Evolutionary conservation across 2,113 vertebrate species (phyloP), one percentile per base, ranked within the genome.

Genomic region (Nothobranchius kuhntae): DNA sequence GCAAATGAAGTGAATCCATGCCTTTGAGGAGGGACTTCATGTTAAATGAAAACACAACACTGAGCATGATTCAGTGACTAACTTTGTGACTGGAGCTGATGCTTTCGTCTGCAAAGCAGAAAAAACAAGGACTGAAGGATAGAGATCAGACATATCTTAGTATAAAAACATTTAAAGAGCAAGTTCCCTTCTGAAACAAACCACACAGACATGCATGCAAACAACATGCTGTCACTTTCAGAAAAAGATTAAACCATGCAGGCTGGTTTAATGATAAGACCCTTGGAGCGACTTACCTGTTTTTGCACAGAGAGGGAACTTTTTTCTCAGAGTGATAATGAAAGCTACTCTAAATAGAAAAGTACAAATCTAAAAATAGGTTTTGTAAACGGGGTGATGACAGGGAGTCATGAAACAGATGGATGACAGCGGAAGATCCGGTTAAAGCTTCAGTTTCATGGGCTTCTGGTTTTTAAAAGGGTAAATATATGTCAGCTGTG

Each of bases 11-110:
- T 9, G 62, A 68, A 65, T 47, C 17, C 73, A 78, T 81, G 75
- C 74, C 38, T 42, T 17, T 12, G 17, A 8, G 40, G 13, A 54
- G 3, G 48, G 9, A 13, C 21, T 1, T 24, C 3, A 9, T 36
- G 36, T 56, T 53, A 69, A 53, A 3, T 7, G 26, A 13, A 35
- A 47, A 21, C 30, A 68, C 3, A 59, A 66, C 64, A 62, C 52
- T 45, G 12, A 51, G 21, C 77, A 80, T 84, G 85, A 76, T 73
- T 40, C 53, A 77, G 60, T 72, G 71, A 91, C 85, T 90, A 73
- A 90, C 88, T 89, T 89, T 89, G 80, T 76, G 73, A 89, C 61
- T 77, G 35, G 61, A 70, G 7, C 63, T 72, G 12, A 13, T 53
- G 79, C 71, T 48, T 65, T 54, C 26, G 46, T 88, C 89, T 91